These are phyloP conservation scores for Leucophenga varia DNA, from an alignment of 1,140 invertebrate species.

Conservation along the genomic window DNA sequence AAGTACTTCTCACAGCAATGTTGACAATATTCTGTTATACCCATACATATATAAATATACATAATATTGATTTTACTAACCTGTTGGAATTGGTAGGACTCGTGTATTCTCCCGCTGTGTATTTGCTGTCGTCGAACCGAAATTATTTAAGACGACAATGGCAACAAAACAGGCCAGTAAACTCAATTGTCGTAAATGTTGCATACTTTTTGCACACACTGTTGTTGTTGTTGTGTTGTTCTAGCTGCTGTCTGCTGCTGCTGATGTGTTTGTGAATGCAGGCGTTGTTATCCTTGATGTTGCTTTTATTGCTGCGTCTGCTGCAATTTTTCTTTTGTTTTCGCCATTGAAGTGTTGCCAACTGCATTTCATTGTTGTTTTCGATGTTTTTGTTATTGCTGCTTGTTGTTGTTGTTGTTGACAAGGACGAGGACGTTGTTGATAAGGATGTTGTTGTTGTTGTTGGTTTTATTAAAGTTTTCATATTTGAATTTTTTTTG, in stretches of 20 bases:
- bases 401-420: conserved; percentile 8
- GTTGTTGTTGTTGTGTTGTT: conserved; percentile 2
- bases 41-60: neutral
- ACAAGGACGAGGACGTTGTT: neutral
- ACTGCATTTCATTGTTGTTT: conserved; percentile 2
- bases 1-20: neutral
- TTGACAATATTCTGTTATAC: neutral
- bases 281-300: neutral
- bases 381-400: conserved; percentile 12
- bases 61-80: conserved; percentile 26
- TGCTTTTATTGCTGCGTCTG: conserved; percentile 10
- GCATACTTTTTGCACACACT: conserved; percentile 2
- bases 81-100: conserved; percentile 36
- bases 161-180: conserved; percentile 31
- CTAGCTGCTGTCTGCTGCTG: too few species aligned
- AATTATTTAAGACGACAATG: conserved; percentile 34
- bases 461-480: too few species aligned
- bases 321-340: too few species aligned
- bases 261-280: neutral
- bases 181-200: conserved; percentile 22
- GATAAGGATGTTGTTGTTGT: neutral
- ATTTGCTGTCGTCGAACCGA: conserved; percentile 32
- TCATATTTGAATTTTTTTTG: conserved; percentile 25
- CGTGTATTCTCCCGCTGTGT: conserved; percentile 24
- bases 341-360: conserved; percentile 7